These are phyloP conservation scores for Drosophila oshimai DNA, from an alignment of 1,140 invertebrate species.

Conservation along the genomic window DNA sequence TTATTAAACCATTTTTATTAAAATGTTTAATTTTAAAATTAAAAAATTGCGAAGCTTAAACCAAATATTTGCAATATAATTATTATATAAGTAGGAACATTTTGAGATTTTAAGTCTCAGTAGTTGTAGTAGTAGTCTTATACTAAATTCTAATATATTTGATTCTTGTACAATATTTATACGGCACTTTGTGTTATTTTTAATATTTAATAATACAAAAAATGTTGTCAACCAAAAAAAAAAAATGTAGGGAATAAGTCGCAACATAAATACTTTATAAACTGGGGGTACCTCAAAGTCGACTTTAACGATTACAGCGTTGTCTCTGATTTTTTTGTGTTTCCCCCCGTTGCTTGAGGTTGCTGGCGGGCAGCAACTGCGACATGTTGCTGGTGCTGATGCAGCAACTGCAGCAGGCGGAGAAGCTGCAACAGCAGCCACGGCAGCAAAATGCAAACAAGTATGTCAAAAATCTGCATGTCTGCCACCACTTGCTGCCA, in stretches of 20 bases:
- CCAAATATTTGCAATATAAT: no score
- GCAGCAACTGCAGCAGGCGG: slow-evolving; percentile 26
- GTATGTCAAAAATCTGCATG: slow-evolving; percentile 81
- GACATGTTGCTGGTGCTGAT: slow-evolving; percentile 63
- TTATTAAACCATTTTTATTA: not conserved
- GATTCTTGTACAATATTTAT: no score
- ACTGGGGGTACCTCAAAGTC: slow-evolving; percentile 1
- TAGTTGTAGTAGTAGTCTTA: no score
- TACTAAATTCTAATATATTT: no score
- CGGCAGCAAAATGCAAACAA: slow-evolving; percentile 80
- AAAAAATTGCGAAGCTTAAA: no score
- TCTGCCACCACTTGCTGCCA: slow-evolving; percentile 75
- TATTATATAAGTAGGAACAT: no score
- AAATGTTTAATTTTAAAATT: not conserved
- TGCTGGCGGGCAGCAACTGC: slow-evolving; percentile 41
- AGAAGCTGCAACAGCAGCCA: slow-evolving; percentile 43
- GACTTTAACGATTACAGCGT: not conserved
- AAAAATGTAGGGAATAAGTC: not conserved
- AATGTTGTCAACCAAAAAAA: not conserved
- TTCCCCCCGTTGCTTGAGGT: slow-evolving; percentile 49
- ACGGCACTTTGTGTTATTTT: no score
- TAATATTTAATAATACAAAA: no score
- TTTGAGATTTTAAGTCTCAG: no score
- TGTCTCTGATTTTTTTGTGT: slow-evolving; percentile 16
- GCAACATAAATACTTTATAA: not conserved